These are phyloP conservation scores for Ailuropoda melanoleuca DNA, from an alignment of 2,113 vertebrate species.

Conservation along the genomic window DNA sequence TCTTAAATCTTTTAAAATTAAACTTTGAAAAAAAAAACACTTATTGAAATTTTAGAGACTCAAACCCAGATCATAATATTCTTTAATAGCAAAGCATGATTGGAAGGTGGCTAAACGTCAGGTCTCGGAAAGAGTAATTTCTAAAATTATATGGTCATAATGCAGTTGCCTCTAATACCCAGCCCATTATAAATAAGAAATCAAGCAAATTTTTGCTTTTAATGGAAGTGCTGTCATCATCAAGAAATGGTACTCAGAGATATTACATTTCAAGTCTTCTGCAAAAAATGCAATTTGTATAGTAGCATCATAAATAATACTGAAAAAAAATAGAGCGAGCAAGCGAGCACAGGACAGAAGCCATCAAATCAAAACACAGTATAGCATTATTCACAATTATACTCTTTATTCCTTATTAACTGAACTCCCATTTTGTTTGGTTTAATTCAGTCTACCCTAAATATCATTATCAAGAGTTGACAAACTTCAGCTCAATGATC, in stretches of 20 bases:
- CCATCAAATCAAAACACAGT: background rate
- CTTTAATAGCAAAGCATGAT: conserved; percentile 10
- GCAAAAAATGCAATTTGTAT: background rate
- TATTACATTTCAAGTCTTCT: background rate
- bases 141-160: conserved; percentile 6
- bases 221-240: background rate
- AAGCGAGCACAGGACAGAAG: background rate
- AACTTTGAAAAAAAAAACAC: conserved; percentile 17
- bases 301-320: background rate
- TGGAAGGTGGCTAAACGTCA: background rate
- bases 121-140: conserved; percentile 16
- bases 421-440: background rate
- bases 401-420: background rate
- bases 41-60: conserved; percentile 64
- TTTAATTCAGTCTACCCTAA: background rate
- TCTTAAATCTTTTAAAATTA: conserved; percentile 76
- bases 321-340: background rate
- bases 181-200: conserved; percentile 23
- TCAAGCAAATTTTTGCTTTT: background rate
- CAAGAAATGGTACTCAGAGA: background rate
- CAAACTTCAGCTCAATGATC: background rate
- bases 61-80: conserved; percentile 57
- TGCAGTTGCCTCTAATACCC: background rate
- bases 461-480: background rate
- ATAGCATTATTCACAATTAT: background rate